phyloP scores from a whole-genome alignment of 2,888 invertebrate species.

The Ormyrus rosae region DNA sequence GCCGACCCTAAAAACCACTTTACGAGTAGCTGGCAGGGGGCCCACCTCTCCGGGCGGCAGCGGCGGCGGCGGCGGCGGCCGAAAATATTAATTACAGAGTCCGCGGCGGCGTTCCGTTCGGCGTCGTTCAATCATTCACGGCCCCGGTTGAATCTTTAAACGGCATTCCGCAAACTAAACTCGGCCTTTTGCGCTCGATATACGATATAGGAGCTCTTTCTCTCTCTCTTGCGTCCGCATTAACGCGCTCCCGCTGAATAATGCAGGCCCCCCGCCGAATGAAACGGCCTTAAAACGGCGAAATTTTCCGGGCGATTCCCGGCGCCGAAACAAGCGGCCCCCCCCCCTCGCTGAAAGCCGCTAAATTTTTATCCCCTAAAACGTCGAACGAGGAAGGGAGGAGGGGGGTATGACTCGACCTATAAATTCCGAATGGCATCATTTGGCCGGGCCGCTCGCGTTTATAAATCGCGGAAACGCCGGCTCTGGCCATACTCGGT shows the following conservation, averaged over 20 bases:
- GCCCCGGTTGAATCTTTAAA: not conserved
- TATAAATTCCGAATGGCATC: constrained; percentile 40
- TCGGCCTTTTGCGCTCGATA: not conserved
- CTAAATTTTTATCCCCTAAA: constrained; percentile 29
- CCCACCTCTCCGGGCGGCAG: too few relatives aligned
- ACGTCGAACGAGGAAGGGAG: not conserved
- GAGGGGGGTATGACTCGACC: not conserved
- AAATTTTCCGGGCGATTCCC: not conserved
- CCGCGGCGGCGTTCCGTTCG: too few relatives aligned
- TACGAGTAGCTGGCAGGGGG: too few relatives aligned
- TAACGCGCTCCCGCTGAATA: constrained; percentile 31
- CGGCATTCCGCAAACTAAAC: too few relatives aligned
- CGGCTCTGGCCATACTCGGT: too few relatives aligned
- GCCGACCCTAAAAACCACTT: too few relatives aligned
- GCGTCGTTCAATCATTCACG: too few relatives aligned
- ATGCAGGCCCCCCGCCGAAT: not conserved
- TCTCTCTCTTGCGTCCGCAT: not conserved
- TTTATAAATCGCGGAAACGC: constrained; percentile 31
- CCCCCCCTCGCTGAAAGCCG: not conserved
- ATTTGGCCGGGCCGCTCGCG: constrained; percentile 17
- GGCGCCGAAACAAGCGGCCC: not conserved
- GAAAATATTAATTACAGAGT: too few relatives aligned
- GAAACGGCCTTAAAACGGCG: too few relatives aligned
- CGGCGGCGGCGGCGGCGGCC: too few relatives aligned
- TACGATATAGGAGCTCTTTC: not conserved